Evolutionary conservation across 2,797 vertebrate genomes (phyloP).

Genomic region (Falco peregrinus): DNA sequence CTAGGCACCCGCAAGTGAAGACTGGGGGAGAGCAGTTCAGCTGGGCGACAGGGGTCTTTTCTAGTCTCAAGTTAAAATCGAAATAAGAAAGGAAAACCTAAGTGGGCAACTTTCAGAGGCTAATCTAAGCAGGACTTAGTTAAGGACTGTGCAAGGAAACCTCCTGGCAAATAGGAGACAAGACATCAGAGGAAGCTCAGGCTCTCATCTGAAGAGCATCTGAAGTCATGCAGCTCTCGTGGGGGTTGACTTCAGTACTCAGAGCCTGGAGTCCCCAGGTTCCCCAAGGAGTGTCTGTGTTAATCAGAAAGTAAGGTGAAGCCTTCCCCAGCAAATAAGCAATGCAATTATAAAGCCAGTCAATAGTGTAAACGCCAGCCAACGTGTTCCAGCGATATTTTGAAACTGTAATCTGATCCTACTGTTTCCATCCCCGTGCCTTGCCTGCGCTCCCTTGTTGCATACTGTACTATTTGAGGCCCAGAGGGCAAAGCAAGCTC

Average conservation of each 20-base stretch:
- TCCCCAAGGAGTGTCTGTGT: constrained; percentile 62
- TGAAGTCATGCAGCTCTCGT: not conserved
- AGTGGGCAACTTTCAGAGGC: not conserved
- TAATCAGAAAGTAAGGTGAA: constrained; percentile 78
- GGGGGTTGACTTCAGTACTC: not conserved
- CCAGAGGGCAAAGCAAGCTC: constrained; percentile 77
- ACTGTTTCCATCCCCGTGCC: constrained; percentile 88
- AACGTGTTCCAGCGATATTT: constrained; percentile 85
- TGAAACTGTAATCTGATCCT: constrained; percentile 94
- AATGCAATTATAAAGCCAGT: constrained; percentile 79
- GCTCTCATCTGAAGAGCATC: not conserved
- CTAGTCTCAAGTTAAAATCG: not conserved
- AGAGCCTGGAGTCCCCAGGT: constrained; percentile 10
- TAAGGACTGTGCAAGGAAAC: not conserved
- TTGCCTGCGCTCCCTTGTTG: constrained; percentile 79
- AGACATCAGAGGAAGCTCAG: not conserved
- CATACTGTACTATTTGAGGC: constrained; percentile 88
- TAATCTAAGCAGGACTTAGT: not conserved
- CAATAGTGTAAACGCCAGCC: constrained; percentile 73
- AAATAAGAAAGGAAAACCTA: not conserved
- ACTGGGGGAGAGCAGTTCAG: not conserved
- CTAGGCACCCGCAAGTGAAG: not conserved
- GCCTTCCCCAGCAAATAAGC: constrained; percentile 77
- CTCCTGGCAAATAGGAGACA: not conserved
- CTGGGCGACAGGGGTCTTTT: not conserved